Evolutionary conservation across 1,140 invertebrate species (phyloP), one percentile per base, ranked within the genome.

Genomic region (Aphelinus atriplicis): DNA sequence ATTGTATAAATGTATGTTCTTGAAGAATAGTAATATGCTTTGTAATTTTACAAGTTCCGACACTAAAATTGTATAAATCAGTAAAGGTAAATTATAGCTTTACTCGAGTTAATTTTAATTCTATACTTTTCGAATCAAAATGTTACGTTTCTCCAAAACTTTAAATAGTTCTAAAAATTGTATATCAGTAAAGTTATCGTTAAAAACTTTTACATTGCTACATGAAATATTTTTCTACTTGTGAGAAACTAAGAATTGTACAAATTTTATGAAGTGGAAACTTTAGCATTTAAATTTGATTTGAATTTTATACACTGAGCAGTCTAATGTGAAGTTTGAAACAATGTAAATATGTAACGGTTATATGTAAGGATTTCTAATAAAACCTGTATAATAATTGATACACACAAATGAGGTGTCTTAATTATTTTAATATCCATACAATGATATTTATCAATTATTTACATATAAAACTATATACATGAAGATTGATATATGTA

Each of bases 401-500:
- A 68, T 64, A 75, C 62, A 71, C 62, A 71, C 6, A 60, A 71
- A 57, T 70, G 70, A 66, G 7, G 10, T 76, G 45, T 55, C 7
- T 57, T 65, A 53, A 55, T 64, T 43, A 64, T 26, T 75, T 71
- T 60, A 58, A 75, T 75, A 66, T 51, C 71, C 77, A 80, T 71
- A 76, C 71, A 78, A 72, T 80, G 64, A 71, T 78, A 79, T 81
- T 65, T 79, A 79, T 75, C 80, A 77, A 73, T 72, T 80, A 82
- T 82, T 68, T 80, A 80, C 78, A 80, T 66, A 78, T 56, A 81
- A 78, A 80, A 68, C 55, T 73, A 77, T 73, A 69, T 77, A 73
- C 60, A 77, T 48, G 53, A 55, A 77, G 26, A 26, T 26, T 26
- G 26, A 26, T 26, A 26, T 26, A 26, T 26, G 26, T 26, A 26